Evolutionary conservation across 2,797 vertebrate species (phyloP), one percentile per base, ranked within the genome.

Genomic region (Paratrypauchen microcephalus): DNA sequence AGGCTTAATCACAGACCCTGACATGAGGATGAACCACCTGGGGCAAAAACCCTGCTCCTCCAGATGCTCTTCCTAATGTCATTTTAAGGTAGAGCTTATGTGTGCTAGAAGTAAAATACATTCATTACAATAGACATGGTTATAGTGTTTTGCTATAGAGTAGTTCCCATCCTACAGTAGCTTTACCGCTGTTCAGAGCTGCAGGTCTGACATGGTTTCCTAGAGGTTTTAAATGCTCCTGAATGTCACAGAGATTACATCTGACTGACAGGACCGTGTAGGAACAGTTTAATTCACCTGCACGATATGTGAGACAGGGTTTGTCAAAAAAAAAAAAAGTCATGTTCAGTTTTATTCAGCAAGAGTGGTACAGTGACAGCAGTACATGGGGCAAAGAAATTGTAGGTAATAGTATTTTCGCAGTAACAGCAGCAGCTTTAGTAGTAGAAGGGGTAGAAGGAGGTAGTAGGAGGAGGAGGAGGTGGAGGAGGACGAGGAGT

Each of bases 1-100:
- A 28, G 74, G 66, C 41, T 55, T 79, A 73, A 84, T 82, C 79
- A 74, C 66, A 81, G 68, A 66, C 65, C 41, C 24, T 68, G 68
- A 68, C 9, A 24, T 63, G 45, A 74, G 68, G 65, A 62, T 55
- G 36, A 69, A 65, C 26, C 73, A 74, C 78, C 81, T 28, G 59
- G 23, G 68, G 75, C 66, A 67, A 72, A 77, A 67, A 56, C 3
- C 2, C 59, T 65, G 73, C 54, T 64, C 8, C 41, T 70, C 73
- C 75, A 77, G 77, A 81, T 71, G 69, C 39, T 67, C 66, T 66
- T 36, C 61, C 26, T 19, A 15, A 41, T 70, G 60, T 36, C 72
- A 58, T 60, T 69, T 77, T 68, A 71, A 71, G 56, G 72, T 16
- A 5, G 30, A 39, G 47, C 57, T 47, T 47, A 13, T 52, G 16